Percentiles rank a stretch among this genome's conserved stretches.
Evolutionary conservation across 2,113 vertebrate genomes (phyloP).

Genomic region (Labeo rohita): DNA sequence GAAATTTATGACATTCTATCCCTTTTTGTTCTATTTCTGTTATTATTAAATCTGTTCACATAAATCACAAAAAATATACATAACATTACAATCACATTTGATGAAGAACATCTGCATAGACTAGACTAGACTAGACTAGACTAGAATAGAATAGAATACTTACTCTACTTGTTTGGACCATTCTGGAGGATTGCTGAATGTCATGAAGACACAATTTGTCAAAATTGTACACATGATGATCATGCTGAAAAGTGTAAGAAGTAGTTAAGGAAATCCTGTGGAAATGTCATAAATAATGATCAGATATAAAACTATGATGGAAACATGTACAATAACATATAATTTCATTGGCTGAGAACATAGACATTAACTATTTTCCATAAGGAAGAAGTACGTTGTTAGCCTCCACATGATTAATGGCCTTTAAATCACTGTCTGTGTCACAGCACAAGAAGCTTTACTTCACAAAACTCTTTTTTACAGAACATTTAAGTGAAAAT

Average conservation of each 20-base stretch:
- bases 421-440: not conserved
- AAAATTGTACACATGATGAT: conserved; percentile 99
- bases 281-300: not conserved
- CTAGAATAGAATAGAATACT: conserved; percentile 65
- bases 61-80: not conserved
- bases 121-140: conserved; percentile 10
- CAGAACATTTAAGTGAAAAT: not conserved
- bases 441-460: not conserved
- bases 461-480: not conserved
- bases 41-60: not conserved
- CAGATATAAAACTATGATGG: conserved; percentile 5
- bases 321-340: not conserved
- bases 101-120: not conserved
- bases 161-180: conserved; percentile 99
- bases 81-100: too few species aligned
- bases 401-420: not conserved
- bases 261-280: conserved; percentile 71
- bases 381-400: not conserved
- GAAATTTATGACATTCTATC: not conserved
- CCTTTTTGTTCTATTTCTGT: not conserved
- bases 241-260: conserved; percentile 95
- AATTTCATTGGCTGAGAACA: not conserved
- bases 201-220: conserved; percentile 99
- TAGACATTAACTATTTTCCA: not conserved
- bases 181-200: conserved; percentile 97